phyloP scores from a whole-genome alignment of 2,113 vertebrate species.

The Callionymus lyra region DNA sequence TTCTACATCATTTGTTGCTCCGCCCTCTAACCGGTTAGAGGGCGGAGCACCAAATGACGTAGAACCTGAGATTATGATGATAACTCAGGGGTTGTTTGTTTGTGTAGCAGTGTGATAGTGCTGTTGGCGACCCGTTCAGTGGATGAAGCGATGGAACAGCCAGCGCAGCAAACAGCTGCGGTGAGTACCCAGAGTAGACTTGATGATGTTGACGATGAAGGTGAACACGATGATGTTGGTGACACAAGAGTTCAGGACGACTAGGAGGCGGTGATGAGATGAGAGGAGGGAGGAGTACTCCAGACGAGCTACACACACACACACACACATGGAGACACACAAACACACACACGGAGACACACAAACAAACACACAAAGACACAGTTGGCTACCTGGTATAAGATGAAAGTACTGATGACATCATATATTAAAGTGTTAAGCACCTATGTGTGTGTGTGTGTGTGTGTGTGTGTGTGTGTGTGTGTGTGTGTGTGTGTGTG shows the following conservation, averaged over 20 bases:
- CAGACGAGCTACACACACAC: slow-evolving; percentile 31
- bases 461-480: too few relatives aligned
- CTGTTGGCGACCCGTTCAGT: slow-evolving; percentile 22
- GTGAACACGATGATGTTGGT: slow-evolving; percentile 74
- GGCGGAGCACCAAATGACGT: too few relatives aligned
- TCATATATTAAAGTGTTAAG: too few relatives aligned
- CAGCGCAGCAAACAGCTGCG: slow-evolving; percentile 56
- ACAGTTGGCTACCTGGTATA: neutral
- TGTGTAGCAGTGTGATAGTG: too few relatives aligned
- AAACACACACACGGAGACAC: slow-evolving; percentile 12
- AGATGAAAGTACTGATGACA: too few relatives aligned
- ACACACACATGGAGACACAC: slow-evolving; percentile 24
- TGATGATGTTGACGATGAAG: slow-evolving; percentile 77
- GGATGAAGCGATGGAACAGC: slow-evolving; percentile 52
- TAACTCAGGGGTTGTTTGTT: too few relatives aligned
- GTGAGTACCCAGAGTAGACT: slow-evolving; percentile 77
- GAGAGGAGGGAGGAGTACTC: slow-evolving; percentile 39
- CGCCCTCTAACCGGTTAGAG: too few relatives aligned
- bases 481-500: too few relatives aligned
- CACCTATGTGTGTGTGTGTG: too few relatives aligned
- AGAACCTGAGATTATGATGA: too few relatives aligned
- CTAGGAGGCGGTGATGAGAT: slow-evolving; percentile 65
- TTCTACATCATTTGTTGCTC: too few relatives aligned
- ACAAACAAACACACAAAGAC: slow-evolving; percentile 30
- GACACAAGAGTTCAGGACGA: slow-evolving; percentile 74